Base-by-base conservation (phyloP, 2,888 invertebrate species). In the Plagodis pulveraria region DNA sequence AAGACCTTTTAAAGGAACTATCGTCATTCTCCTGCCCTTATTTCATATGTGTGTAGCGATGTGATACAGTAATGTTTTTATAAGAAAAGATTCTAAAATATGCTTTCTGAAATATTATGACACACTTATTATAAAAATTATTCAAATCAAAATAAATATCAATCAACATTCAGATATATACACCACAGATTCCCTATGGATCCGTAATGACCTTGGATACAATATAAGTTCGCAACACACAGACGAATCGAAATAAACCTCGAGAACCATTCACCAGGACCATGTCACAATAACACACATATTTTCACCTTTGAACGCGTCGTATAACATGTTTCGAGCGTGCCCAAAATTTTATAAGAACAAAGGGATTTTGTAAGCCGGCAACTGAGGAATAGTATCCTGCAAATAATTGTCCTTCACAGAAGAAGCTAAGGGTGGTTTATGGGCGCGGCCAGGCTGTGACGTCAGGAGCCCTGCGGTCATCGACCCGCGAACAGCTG, bases 391-490 rank as follows among this genome's bases (percentile, higher is more conserved):
- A 86, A 87, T 85, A 82, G 83, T 76, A 80, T 83, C 80, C 87
- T 87, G 87, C 84, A 86, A 86, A 85, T 87, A 84, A 88, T 87
- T 83, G 87, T 84, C 81, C 81, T 83, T 78, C 69, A 67, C 66
- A 72, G 74, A 70, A 71, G 69, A 67, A 68, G 70, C 68, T 66
- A 71, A 72, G 72, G 63, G 64, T 6, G 62, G 67, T 64, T 51
- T 43, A 74, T 71, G 80, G 85, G 83, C 83, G 83, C 81, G 84
- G 83, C 81, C 74, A 78, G 77, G 76, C 75, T 58, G 78, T 87
- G 87, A 87, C 87, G 87, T 88, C 88, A 87, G 78, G 67, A 70
- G 82, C 82, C 84, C 86, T 84, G 69, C 82, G 88, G 86, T 81
- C 86, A 77, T 65, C 68, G 81, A 86, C 80, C 83, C 76, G 69